Evolutionary conservation across 2,113 vertebrate species (phyloP), one percentile per base, ranked within the genome.

Genomic region (Anas platyrhynchos): DNA sequence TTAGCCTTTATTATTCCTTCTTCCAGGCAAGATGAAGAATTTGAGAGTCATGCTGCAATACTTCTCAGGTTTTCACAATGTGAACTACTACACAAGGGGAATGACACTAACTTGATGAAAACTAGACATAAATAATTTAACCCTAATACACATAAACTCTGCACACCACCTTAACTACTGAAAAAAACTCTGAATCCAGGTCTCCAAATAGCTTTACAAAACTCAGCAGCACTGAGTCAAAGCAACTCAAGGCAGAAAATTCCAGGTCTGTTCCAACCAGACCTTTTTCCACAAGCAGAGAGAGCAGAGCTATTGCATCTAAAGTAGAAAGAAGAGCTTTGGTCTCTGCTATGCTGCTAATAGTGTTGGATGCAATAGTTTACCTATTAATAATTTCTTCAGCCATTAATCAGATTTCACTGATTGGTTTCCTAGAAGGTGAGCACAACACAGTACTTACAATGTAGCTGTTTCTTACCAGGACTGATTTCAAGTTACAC

Each of bases 301-400:
- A 44, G 65, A 94, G 80, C 6, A 91, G 38, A 75, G 7, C 67
- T 69, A 27, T 52, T 72, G 59, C 38, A 77, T 71, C 94, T 95
- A 93, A 95, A 90, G 6, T 58, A 94, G 72, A 87, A 93, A 74
- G 2, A 96, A 94, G 54, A 77, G 55, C 81, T 77, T 75, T 67
- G 54, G 34, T 56, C 80, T 75, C 50, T 95, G 31, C 67, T 91
- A 20, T 66, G 81, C 75, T 94, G 52, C 59, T 93, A 94, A 59
- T 43, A 62, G 0, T 14, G 55, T 65, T 82, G 15, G 20, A 84
- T 31, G 29, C 17, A 65, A 63, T 26, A 38, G 12, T 52, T 90
- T 69, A 68, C 32, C 48, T 21, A 55, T 52, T 73, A 32, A 86
- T 38, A 68, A 58, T 26, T 84, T 71, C 77, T 76, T 73, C 71